These are phyloP conservation scores for Hyposoter dolosus DNA, from an alignment of 2,888 invertebrate species.

Conservation along the genomic window DNA sequence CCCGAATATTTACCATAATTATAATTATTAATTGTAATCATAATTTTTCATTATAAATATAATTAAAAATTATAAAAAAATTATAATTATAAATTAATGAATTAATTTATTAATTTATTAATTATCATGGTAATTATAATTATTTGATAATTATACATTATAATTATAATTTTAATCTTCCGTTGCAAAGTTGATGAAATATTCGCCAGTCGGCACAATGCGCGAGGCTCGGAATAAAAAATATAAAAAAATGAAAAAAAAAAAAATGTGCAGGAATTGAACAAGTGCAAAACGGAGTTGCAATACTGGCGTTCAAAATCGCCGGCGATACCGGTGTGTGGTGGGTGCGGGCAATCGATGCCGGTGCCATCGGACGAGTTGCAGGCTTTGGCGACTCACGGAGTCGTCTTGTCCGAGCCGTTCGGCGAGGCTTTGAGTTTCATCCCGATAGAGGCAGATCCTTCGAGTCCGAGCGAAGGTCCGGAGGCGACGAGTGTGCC, in stretches of 20 bases:
- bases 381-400: constrained; percentile 88
- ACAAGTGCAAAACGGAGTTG: constrained; percentile 96
- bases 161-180: no score
- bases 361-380: constrained; percentile 87
- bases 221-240: neutral
- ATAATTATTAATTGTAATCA: no score
- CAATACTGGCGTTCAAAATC: constrained; percentile 97
- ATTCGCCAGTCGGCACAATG: neutral
- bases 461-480: constrained; percentile 78
- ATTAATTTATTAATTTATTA: neutral
- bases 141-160: no score
- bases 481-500: constrained; percentile 65
- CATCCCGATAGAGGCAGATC: constrained; percentile 84
- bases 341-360: constrained; percentile 89
- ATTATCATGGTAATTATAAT: no score
- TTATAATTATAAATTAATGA: neutral
- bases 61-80: no score
- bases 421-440: constrained; percentile 84
- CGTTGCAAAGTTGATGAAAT: neutral
- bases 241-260: constrained; percentile 30
- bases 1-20: no score
- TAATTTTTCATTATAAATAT: no score
- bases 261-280: constrained; percentile 89
- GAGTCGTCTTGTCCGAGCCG: constrained; percentile 86
- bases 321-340: constrained; percentile 91